phyloP scores from a whole-genome alignment of 2,113 vertebrate species.

The Monopterus albus region DNA sequence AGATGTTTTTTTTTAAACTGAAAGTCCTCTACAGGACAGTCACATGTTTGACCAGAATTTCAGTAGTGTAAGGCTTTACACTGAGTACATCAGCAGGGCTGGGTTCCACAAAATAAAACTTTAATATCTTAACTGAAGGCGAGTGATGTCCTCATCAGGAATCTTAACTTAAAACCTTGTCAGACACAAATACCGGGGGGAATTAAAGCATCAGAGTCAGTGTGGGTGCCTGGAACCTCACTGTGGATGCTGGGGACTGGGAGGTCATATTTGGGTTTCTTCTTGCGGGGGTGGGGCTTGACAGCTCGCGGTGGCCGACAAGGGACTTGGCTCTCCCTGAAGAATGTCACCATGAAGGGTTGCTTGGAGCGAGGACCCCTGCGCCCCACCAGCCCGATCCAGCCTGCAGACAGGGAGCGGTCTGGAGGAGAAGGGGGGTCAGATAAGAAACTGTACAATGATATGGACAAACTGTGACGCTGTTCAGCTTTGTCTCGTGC shows the following conservation, averaged over 20 bases:
- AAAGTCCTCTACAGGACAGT: no score
- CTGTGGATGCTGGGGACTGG: constrained; percentile 88
- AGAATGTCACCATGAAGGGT: constrained; percentile 97
- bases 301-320: constrained; percentile 83
- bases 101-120: no score
- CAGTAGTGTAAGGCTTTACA: no score
- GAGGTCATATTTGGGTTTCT: constrained; percentile 87
- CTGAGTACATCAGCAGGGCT: no score
- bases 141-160: no score
- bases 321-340: constrained; percentile 85
- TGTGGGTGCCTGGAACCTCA: constrained; percentile 65
- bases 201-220: not conserved
- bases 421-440: constrained; percentile 67
- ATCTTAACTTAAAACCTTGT: no score
- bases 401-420: constrained; percentile 87
- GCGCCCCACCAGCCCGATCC: constrained; percentile 89
- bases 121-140: no score
- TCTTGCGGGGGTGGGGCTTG: constrained; percentile 83
- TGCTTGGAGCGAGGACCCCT: constrained; percentile 90
- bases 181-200: no score
- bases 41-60: no score
- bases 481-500: no score
- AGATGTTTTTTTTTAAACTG: no score
- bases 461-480: no score
- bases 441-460: not conserved